Conservation (phyloP, 2,888 invertebrate species). For the Epinotia bilunana region DNA sequence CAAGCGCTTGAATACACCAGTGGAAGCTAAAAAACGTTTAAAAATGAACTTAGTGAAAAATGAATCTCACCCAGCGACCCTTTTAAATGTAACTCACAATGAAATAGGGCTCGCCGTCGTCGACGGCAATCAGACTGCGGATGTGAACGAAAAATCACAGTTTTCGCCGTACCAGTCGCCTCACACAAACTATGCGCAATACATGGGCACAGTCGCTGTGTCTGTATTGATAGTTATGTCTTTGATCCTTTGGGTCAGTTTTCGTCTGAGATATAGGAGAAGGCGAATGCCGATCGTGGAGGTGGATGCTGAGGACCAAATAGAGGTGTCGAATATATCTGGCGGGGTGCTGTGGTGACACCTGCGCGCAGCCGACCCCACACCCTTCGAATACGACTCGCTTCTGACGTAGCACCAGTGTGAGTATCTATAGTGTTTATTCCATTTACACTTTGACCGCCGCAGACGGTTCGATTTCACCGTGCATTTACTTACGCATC, state of each 20-base stretch:
- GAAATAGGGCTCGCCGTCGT: slow-evolving; percentile 57
- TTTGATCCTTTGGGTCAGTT: slow-evolving; percentile 81
- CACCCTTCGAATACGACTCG: slow-evolving; percentile 85
- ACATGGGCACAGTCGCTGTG: slow-evolving; percentile 84
- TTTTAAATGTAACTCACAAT: slow-evolving; percentile 54
- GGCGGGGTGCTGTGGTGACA: slow-evolving; percentile 90
- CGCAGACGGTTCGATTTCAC: not conserved
- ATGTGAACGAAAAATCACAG: slow-evolving; percentile 69
- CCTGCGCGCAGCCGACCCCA: slow-evolving; percentile 83
- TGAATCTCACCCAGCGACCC: slow-evolving; percentile 53
- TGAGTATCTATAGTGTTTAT: slow-evolving; percentile 61
- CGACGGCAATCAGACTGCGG: slow-evolving; percentile 57
- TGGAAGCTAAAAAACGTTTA: slow-evolving; percentile 53
- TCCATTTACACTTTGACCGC: slow-evolving; percentile 1
- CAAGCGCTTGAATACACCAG: slow-evolving; percentile 73
- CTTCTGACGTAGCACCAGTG: slow-evolving; percentile 82
- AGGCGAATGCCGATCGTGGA: slow-evolving; percentile 65
- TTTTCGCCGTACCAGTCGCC: slow-evolving; percentile 72
- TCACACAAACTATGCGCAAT: slow-evolving; percentile 68
- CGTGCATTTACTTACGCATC: slow-evolving; percentile 2
- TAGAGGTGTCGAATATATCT: slow-evolving; percentile 86
- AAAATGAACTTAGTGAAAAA: slow-evolving; percentile 49
- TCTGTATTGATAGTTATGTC: slow-evolving; percentile 82
- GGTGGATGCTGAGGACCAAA: slow-evolving; percentile 72
- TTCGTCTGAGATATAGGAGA: slow-evolving; percentile 72